Evolutionary conservation across 2,113 vertebrate genomes (phyloP).

Genomic region (Ictidomys tridecemlineatus): DNA sequence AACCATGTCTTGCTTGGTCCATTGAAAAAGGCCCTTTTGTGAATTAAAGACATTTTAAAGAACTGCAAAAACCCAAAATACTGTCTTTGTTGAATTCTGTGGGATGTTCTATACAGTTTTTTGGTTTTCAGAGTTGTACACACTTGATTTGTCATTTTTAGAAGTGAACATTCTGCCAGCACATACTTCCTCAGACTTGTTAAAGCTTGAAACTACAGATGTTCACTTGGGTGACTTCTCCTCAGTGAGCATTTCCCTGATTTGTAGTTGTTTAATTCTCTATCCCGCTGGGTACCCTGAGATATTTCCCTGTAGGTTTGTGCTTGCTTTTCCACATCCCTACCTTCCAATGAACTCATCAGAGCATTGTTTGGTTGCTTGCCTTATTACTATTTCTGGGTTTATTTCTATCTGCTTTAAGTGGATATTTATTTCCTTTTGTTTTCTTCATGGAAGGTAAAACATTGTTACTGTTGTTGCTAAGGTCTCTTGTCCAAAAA

Average conservation of each 20-base stretch:
- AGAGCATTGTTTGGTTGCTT: slow-evolving; percentile 24
- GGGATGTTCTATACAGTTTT: background rate
- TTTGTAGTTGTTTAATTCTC: slow-evolving; percentile 68
- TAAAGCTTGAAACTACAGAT: slow-evolving; percentile 48
- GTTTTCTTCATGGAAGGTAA: background rate
- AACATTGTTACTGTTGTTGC: background rate
- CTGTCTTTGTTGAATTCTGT: background rate
- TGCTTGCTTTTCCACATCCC: slow-evolving; percentile 19
- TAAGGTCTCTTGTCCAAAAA: background rate
- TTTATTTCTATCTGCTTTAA: slow-evolving; percentile 42
- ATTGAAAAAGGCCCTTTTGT: background rate
- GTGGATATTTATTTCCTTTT: background rate
- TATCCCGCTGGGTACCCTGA: slow-evolving; percentile 11
- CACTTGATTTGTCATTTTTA: background rate
- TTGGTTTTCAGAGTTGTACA: background rate
- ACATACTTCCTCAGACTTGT: background rate
- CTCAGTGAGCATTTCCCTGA: slow-evolving; percentile 38
- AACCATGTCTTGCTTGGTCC: background rate
- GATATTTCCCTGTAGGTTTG: slow-evolving; percentile 57
- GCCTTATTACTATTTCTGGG: slow-evolving; percentile 4
- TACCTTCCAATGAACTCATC: slow-evolving; percentile 64
- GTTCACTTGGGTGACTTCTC: slow-evolving; percentile 62
- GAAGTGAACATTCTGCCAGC: background rate
- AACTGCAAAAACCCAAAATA: slow-evolving; percentile 11
- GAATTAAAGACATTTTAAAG: slow-evolving; percentile 6